Base-by-base conservation (phyloP, 37 sponge, comb jelly and placozoan species). In the Aphrocallistes beatrix region DNA sequence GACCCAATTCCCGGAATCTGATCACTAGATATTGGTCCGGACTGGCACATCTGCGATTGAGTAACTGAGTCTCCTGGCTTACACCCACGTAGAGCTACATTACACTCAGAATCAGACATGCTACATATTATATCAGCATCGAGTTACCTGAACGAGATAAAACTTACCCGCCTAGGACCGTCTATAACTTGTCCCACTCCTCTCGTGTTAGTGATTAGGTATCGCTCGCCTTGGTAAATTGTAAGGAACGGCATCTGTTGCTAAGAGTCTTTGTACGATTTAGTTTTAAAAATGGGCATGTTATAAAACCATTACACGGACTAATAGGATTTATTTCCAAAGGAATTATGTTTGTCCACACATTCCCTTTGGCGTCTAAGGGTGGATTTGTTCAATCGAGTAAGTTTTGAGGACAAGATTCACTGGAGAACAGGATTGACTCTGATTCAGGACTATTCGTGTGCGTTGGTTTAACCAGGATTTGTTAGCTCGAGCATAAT, bases 141-240 rank as follows among this genome's bases (percentile, higher is more conserved):
- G 39, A 85, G 32, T 81, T 19, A 16, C 8, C 82, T 86, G 17
- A 21, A 47, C 49, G 17, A 47, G 13, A 36, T 13, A 36, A 38
- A 37, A n/a, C 88, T 90, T 38, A 93, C 93, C 87, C 93, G 82
- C 50, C 87, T 47, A 0, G 93, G 93, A 28, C 93, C 93, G 0
- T 30, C 32, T 25, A 93, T 83, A 23, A 91, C 86, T 36, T 39
- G 84, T 1, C 85, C 89, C 38, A 25, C 42, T 17, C 93, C 93
- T 23, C 49, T 38, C 3, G 38, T 28, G 85, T 83, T 93, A 16
- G 86, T 83, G 1, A 93, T 39, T 84, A 93, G 84, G 28, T 87
- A 89, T 75, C 87, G 88, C 21, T 93, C 88, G 30, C 88, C 90
- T 37, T 90, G 88, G 23, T 87, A 83, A 51, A 93, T 49, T 1